phyloP scores from a whole-genome alignment of 2,888 invertebrate species.

The Girardia tigrina region DNA sequence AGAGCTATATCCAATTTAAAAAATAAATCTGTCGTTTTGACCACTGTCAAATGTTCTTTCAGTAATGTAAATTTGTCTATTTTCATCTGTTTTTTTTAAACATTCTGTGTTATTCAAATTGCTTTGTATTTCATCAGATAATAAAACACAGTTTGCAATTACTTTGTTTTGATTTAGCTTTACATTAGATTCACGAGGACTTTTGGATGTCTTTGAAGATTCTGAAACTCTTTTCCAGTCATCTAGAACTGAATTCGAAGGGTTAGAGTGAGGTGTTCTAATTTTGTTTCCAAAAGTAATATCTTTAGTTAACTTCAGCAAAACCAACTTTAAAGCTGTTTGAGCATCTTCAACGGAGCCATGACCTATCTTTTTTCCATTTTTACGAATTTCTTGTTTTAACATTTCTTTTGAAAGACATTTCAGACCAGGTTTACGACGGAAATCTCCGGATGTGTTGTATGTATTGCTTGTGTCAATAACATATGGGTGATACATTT shows the following conservation, averaged over 20 bases:
- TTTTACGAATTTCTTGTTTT: background rate
- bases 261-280: background rate
- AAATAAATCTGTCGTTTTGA: background rate
- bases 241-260: background rate
- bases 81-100: no score
- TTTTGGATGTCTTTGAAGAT: no score
- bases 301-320: background rate
- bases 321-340: background rate
- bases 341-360: conserved; percentile 14
- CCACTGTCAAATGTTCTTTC: background rate
- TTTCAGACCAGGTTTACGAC: background rate
- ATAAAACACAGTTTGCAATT: no score
- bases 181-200: no score
- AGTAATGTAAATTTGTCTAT: background rate
- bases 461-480: background rate
- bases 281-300: background rate
- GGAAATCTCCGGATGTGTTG: background rate
- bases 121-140: no score
- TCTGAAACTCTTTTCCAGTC: background rate
- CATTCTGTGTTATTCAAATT: no score
- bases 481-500: background rate
- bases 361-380: background rate
- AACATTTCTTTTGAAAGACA: background rate
- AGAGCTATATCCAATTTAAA: background rate
- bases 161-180: no score